Base-by-base conservation (phyloP, 2,113 vertebrate species). In the Pleuronectes platessa region DNA sequence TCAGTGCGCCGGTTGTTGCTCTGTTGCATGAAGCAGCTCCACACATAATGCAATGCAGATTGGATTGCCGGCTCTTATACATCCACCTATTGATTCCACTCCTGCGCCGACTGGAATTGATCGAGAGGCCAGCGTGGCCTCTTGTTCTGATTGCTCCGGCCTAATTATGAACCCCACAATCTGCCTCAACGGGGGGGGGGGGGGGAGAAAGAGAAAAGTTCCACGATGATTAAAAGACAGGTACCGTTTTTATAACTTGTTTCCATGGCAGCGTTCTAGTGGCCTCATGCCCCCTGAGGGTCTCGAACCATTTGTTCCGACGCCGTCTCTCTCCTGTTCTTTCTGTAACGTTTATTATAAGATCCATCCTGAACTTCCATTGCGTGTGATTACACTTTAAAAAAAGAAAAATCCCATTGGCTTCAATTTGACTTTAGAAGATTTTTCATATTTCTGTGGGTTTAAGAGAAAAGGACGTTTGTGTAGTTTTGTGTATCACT, bases 191-290 rank as follows among this genome's bases (percentile, higher is more conserved):
- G 15, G 54, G 24, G 31, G 14, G 27, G 2, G 26, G 10, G 11
- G 18, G 9, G 17, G 6, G 24, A 24, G 24, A 12, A 37, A 35
- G 63, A 65, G n/a, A 80, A 51, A 58, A 4, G 42, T 65, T 67
- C 8, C 55, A 69, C 8, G 13, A 55, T 82, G 71, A 85, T 86
- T 90, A 86, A 75, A 80, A n/a, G 71, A 82, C 63, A 56, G 72
- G 83, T 81, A 75, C 76, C 40, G 20, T 74, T 86, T 86, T 85
- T 76, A 74, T 72, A 63, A 68, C 55, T 31, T 5, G 78, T 90
- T 90, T 61, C 88, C 78, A 85, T 80, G 86, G 85, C 79, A 88
- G 81, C 86, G 2, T 69, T 71, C 23, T 24, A 31, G 62, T 23
- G 53, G 56, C 67, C 71, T 69, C 67, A 24, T 62, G 58, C 51